Conservation (phyloP, 35 echinoderm and acorn worm species). For the Apostichopus californicus region DNA sequence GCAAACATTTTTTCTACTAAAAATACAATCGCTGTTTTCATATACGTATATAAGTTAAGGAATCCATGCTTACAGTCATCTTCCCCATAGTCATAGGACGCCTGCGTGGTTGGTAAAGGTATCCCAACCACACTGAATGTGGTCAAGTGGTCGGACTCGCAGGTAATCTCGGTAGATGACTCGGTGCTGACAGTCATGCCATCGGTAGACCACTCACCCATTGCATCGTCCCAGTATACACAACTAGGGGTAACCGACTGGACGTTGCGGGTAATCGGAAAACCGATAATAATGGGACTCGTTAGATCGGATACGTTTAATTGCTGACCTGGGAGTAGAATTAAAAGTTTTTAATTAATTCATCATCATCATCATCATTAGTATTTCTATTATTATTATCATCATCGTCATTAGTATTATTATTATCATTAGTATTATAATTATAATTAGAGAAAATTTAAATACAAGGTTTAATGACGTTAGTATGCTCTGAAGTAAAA, state of each 20-base stretch:
- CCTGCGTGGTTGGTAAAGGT: conserved; percentile 55
- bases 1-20: too few relatives aligned
- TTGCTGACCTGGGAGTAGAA: conserved; percentile 47
- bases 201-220: conserved; percentile 54
- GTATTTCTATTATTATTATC: too few relatives aligned
- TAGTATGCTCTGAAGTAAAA: too few relatives aligned
- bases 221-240: conserved; percentile 67
- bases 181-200: conserved; percentile 41
- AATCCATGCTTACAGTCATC: too few relatives aligned
- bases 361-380: too few relatives aligned
- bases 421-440: too few relatives aligned
- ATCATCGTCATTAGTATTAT: too few relatives aligned
- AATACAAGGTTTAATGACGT: too few relatives aligned
- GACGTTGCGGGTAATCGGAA: conserved; percentile 62
- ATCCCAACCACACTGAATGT: conserved; percentile 67
- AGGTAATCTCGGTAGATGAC: conserved; percentile 35
- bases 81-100: not conserved
- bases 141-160: conserved; percentile 66
- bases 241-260: conserved; percentile 62
- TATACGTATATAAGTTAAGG: too few relatives aligned
- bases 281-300: conserved; percentile 54
- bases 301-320: conserved; percentile 71
- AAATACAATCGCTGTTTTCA: too few relatives aligned
- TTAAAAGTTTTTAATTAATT: not conserved
- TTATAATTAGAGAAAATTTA: too few relatives aligned